Percentiles rank a stretch among this genome's conserved stretches.
phyloP scores from a whole-genome alignment of 2,888 invertebrate genomes.

The Sarcophaga caerulescens region DNA sequence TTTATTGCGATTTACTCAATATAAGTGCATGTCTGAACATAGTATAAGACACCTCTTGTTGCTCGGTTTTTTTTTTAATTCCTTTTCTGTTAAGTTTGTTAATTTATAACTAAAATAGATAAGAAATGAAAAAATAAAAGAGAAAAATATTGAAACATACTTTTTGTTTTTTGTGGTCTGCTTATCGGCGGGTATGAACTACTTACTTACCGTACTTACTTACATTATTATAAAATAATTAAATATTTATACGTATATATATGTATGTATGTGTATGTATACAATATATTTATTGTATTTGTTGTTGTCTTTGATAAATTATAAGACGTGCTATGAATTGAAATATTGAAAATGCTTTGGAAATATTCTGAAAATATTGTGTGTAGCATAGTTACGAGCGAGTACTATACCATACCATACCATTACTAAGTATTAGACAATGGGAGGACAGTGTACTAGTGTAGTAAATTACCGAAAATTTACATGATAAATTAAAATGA shows the following conservation, averaged over 20 bases:
- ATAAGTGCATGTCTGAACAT: too few species aligned
- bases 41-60: too few species aligned
- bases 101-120: not conserved
- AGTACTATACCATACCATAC: not conserved
- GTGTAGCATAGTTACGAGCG: not conserved
- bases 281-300: slow-evolving; percentile 48
- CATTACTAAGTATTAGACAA: not conserved
- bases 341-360: slow-evolving; percentile 14
- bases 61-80: not conserved
- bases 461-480: slow-evolving; percentile 28
- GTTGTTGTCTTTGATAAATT: slow-evolving; percentile 45
- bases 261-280: too few species aligned
- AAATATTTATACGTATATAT: not conserved
- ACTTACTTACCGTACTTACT: not conserved
- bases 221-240: not conserved
- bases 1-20: too few species aligned
- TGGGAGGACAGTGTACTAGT: not conserved
- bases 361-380: not conserved
- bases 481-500: slow-evolving; percentile 32
- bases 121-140: not conserved
- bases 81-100: not conserved
- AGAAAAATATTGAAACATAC: not conserved
- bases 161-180: not conserved
- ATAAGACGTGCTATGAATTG: slow-evolving; percentile 56
- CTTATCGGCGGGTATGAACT: not conserved